Evolutionary conservation across 1,140 invertebrate genomes (phyloP), one percentile per base, ranked within the genome.

Genomic region (Drosophila rhopaloa): DNA sequence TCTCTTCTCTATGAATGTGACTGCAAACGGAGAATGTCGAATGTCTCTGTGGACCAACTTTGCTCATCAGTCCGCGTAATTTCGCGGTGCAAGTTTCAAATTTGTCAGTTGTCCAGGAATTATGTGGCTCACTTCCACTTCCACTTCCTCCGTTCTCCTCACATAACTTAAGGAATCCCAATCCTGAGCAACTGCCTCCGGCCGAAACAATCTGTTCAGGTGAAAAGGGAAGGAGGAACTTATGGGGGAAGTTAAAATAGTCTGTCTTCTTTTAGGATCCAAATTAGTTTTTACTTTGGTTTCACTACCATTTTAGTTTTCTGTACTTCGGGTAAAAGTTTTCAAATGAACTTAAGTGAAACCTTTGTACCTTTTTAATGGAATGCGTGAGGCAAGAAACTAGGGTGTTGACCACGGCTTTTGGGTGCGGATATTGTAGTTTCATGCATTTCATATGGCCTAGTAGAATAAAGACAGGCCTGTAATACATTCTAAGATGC

Each of bases 31-130:
- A 29, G 60, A 76, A 60, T 60, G 70, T 38, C 29, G 48, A 55
- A 50, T 76, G 62, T 76, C 55, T 68, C 55, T 47, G 41, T 51
- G 43, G 46, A 38, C 57, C 67, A 84, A 84, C 65, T 84, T 84
- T 84, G 79, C 81, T 81, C 81, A 85, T 84, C 81, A 85, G 77
- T 77, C 75, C 73, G 59, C 57, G 73, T 74, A 80, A 84, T 84
- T 77, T 63, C 78, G 81, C 72, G 81, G 72, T 76, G 62, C 54
- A 84, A 84, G 76, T 84, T 83, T 67, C 43, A 73, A 84, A 80
- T 81, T 83, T 80, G 81, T 84, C 81, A 80, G 77, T 65, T 67
- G 65, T 50, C 70, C 72, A 53, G 43, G 72, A 76, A 60, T 76
- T 76, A 77, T 77, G 62, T 53, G 73, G 40, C 60, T 59, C 14